A percentile compares a stretch with the other conserved stretches of the same genome.
Evolutionary conservation across 2,888 invertebrate species (phyloP).

Genomic region (Bibio marci): DNA sequence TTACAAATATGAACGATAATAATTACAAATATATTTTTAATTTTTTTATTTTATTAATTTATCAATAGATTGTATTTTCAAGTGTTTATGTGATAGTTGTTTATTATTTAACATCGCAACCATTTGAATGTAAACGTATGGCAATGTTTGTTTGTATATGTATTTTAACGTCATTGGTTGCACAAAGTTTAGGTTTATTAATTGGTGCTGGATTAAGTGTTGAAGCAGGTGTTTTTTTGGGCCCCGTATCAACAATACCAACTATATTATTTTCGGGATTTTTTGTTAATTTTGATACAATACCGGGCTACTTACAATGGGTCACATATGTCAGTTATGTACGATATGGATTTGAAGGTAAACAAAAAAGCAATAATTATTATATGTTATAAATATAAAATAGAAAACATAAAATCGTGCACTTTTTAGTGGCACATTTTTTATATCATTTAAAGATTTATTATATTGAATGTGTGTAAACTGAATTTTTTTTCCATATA

Average conservation of each 20-base stretch:
- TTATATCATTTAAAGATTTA: too few relatives aligned
- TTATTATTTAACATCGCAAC: slow-evolving; percentile 91
- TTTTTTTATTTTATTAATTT: slow-evolving; percentile 8
- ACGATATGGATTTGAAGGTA: slow-evolving; percentile 76
- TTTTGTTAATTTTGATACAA: slow-evolving; percentile 82
- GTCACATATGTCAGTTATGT: slow-evolving; percentile 81
- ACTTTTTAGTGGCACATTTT: not conserved
- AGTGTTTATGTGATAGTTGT: slow-evolving; percentile 77
- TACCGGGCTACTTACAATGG: slow-evolving; percentile 78
- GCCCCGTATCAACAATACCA: slow-evolving; percentile 82
- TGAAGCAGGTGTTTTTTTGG: slow-evolving; percentile 60
- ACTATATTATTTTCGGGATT: slow-evolving; percentile 87
- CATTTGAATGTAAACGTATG: slow-evolving; percentile 65
- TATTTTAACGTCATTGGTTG: slow-evolving; percentile 75
- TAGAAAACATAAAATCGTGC: too few relatives aligned
- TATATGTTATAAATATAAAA: too few relatives aligned
- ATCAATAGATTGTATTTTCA: slow-evolving; percentile 63
- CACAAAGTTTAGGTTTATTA: slow-evolving; percentile 79
- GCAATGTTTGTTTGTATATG: slow-evolving; percentile 32
- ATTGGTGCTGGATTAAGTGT: slow-evolving; percentile 86
- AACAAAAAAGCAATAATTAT: slow-evolving; percentile 3
- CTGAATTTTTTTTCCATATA: not conserved
- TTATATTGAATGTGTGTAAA: not conserved
- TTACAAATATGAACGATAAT: not conserved
- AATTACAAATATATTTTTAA: slow-evolving; percentile 1